phyloP scores from a whole-genome alignment of 2,888 invertebrate genomes.

The Odontothrips loti region DNA sequence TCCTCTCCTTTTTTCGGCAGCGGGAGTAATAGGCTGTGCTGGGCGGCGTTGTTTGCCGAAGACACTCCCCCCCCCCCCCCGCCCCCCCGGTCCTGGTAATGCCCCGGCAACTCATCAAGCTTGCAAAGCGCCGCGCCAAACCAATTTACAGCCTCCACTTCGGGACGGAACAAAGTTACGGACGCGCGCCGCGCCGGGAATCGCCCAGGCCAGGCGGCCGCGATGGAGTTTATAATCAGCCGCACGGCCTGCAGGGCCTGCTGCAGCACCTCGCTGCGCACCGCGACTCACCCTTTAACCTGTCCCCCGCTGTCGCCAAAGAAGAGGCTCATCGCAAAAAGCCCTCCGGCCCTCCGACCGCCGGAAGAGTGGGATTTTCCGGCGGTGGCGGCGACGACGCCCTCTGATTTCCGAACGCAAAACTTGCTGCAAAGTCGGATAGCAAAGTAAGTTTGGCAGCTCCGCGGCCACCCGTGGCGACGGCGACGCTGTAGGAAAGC shows the following conservation, averaged over 20 bases:
- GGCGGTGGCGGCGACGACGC: too few relatives aligned
- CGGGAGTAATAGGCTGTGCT: too few relatives aligned
- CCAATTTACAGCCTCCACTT: conserved; percentile 12
- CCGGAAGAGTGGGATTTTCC: too few relatives aligned
- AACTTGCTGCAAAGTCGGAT: too few relatives aligned
- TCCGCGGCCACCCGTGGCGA: too few relatives aligned
- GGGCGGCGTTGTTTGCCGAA: background rate
- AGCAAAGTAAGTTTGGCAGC: too few relatives aligned
- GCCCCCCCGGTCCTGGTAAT: background rate
- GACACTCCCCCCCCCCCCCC: background rate
- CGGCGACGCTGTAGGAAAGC: too few relatives aligned
- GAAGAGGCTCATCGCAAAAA: too few relatives aligned
- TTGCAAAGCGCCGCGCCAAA: conserved; percentile 4
- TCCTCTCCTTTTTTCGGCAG: too few relatives aligned
- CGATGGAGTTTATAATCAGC: conserved; percentile 18
- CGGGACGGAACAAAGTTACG: conserved; percentile 8
- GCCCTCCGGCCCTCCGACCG: too few relatives aligned
- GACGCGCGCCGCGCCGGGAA: background rate
- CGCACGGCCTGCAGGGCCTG: background rate
- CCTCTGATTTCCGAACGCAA: too few relatives aligned
- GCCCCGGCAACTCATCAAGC: background rate
- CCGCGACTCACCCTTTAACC: background rate
- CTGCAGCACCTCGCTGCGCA: background rate
- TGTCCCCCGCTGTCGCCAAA: background rate
- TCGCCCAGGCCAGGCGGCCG: background rate